Base-by-base conservation (phyloP, 92 coral and sea anemone genomes). In the Meandrina meandrites region DNA sequence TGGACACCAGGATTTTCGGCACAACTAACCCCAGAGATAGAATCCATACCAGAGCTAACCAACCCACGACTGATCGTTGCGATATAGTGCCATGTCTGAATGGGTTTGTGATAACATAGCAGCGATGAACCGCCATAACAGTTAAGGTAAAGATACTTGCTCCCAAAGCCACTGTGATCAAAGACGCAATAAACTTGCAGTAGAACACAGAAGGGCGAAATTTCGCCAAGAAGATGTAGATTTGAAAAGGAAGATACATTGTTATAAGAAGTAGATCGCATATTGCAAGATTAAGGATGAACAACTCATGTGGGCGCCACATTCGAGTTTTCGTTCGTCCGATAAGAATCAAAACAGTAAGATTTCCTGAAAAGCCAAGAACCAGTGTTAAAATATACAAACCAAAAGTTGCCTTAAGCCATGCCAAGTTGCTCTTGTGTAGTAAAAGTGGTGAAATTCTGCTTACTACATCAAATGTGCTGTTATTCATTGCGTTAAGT, bases 161-260 rank as follows among this genome's bases (percentile, higher is more conserved):
- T 53, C 91, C 93, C 13, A 87, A 87, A 18, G 90, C 91, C n/a
- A 91, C 82, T 17, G 91, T 87, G 31, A 91, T 91, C 18, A 79
- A 32, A 36, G 91, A 88, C 2, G 93, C 91, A 15, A 83, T 78
- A 75, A 77, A 81, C 82, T 87, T 91, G 62, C 93, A 91, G 30
- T 82, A 66, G 24, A 91, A 87, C 57, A 79, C 37, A 19, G 88
- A 76, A 15, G 93, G 86, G 32, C 47, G 57, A 75, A 90, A 90
- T 10, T 74, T 22, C 37, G 34, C 84, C 5, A 81, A n/a, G 19
- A 77, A 75, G 14, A 90, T 87, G 70, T 82, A 87, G 79, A 87
- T 87, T 45, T 86, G 79, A 75, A 82, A 91, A 21, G 93, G 91
- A 36, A 87, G 67, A 40, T 77, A 91, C 12, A 90, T 48, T 34